phyloP scores from a whole-genome alignment of 2,113 vertebrate species.

The Colossoma macropomum region DNA sequence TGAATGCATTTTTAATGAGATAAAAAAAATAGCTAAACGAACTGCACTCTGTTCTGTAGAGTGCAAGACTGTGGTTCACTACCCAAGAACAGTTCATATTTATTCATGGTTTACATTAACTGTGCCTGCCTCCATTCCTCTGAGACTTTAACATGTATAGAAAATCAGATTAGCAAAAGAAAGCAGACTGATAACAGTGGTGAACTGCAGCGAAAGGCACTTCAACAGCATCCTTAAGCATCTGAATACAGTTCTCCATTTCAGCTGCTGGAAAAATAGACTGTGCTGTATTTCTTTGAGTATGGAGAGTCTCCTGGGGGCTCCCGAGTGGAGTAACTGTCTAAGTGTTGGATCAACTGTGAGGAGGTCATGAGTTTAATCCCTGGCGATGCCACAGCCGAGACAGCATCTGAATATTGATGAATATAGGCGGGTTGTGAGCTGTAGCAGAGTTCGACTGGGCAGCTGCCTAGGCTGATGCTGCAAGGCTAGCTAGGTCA shows the following conservation, averaged over 20 bases:
- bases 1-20: slow-evolving; percentile 41
- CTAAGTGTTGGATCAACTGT: too few species aligned
- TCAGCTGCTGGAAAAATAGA: not conserved
- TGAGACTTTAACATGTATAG: not conserved
- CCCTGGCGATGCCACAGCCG: too few species aligned
- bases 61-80: not conserved
- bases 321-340: too few species aligned
- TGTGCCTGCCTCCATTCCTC: not conserved
- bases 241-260: not conserved
- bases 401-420: too few species aligned
- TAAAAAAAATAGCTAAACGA: slow-evolving; percentile 26
- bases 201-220: not conserved
- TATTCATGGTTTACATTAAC: slow-evolving; percentile 26
- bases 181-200: not conserved
- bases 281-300: not conserved
- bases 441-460: too few species aligned
- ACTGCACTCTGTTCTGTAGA: slow-evolving; percentile 37
- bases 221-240: not conserved
- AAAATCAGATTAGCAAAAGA: not conserved
- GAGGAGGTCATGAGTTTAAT: too few species aligned
- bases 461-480: too few species aligned
- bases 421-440: too few species aligned
- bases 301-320: too few species aligned
- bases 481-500: too few species aligned
- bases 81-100: not conserved